Evolutionary conservation across 1,140 invertebrate species (phyloP), one percentile per base, ranked within the genome.

Genomic region (Drosophila novamexicana): DNA sequence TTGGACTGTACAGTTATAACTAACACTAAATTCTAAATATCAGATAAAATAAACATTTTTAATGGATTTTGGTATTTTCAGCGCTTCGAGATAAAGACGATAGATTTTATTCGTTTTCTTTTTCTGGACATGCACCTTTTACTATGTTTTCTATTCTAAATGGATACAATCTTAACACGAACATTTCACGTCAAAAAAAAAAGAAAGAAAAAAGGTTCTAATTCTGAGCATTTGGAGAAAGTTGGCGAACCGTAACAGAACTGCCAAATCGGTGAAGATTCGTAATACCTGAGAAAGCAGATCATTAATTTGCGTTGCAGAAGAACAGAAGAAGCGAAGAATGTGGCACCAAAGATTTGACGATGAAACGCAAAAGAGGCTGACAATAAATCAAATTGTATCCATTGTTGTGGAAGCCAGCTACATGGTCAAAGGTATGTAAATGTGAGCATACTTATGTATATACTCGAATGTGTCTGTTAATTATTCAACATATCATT

Each of bases 361-460:
- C 45, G 63, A 56, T 45, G 64, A 67, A 67, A 77, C 74, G 68
- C 64, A 74, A 73, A 75, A 75, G 65, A 47, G 56, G 62, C 22
- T 64, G 29, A 67, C 64, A 71, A 86, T 86, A 86, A 86, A 86
- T 86, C 82, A 86, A 82, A 88, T 68, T 62, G 57, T 74, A 62
- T 72, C 73, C 66, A 64, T 84, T 83, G 72, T 84, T 68, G 56
- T 45, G 8, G 45, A 22, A 14, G 61, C 14, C 40, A 29, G 2
- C 22, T 5, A 47, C 61, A 32, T 66, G 65, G n/a, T 32, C 40
- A 54, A 10, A 47, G 32, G 64, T 81, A 75, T 86, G 83, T 83
- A 88, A 88, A 88, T 88, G 61, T 57, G 42, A 65, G 39, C 53
- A 57, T 80, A 58, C 59, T 49, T 68, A 69, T 73, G 52, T 22